Conservation (phyloP, 1,140 invertebrate genomes). For the Ceratosolen solmsi region DNA sequence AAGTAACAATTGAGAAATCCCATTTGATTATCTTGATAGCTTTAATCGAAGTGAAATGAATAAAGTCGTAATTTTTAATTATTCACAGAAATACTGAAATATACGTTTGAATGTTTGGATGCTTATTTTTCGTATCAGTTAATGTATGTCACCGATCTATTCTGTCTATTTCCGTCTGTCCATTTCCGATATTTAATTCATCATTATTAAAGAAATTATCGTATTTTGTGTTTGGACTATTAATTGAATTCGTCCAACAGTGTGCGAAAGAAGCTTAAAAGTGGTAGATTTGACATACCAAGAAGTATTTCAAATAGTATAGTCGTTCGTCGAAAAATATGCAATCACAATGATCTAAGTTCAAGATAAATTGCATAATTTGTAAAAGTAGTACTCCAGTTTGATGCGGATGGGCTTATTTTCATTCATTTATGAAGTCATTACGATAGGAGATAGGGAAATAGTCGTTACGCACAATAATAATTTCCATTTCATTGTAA, state of each 20-base stretch:
- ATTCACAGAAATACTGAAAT: no score
- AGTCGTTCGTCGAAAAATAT: no score
- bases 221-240: background rate
- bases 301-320: no score
- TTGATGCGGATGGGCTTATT: slow-evolving; percentile 5
- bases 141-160: no score
- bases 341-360: background rate
- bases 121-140: no score
- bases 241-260: background rate
- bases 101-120: no score
- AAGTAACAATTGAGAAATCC: no score
- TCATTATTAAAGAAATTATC: background rate
- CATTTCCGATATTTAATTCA: background rate
- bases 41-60: no score
- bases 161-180: no score
- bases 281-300: background rate
- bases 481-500: background rate
- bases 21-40: no score
- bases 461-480: background rate
- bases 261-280: background rate
- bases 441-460: background rate
- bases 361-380: background rate
- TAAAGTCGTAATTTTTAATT: no score
- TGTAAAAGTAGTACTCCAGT: background rate
- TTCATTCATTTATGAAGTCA: background rate